Percentiles rank a stretch among this genome's conserved stretches.
phyloP scores from a whole-genome alignment of 2,797 vertebrate genomes.

The Alca torda region DNA sequence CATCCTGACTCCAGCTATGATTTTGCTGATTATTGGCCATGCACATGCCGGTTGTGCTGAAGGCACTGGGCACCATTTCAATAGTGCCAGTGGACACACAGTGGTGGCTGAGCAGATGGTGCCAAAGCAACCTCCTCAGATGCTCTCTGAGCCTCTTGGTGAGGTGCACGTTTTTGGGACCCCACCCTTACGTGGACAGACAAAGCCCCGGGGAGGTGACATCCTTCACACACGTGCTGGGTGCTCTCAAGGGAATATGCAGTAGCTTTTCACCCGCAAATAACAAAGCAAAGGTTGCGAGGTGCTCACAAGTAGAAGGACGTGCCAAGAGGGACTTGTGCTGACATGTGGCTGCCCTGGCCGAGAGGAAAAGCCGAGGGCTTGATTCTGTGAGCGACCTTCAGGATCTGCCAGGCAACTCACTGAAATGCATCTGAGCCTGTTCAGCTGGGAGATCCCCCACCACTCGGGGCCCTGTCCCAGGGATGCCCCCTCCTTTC shows the following conservation, averaged over 20 bases:
- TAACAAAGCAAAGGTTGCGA: background rate
- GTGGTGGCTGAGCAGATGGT: background rate
- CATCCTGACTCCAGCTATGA: background rate
- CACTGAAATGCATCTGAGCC: background rate
- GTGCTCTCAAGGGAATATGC: background rate
- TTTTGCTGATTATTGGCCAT: background rate
- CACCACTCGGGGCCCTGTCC: rapidly evolving
- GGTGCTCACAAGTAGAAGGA: background rate
- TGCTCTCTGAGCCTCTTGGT: background rate
- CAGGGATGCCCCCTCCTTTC: background rate
- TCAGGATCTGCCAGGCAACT: background rate
- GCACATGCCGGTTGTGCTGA: background rate
- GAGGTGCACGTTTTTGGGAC: background rate
- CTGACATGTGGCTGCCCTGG: background rate
- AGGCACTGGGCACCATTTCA: background rate
- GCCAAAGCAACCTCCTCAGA: background rate
- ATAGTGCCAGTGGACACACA: background rate
- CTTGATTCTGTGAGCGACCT: background rate
- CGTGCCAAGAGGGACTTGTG: background rate
- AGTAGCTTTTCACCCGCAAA: background rate
- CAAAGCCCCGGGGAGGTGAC: background rate
- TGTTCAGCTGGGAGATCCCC: background rate
- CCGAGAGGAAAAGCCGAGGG: background rate
- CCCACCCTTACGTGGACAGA: background rate
- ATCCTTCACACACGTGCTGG: background rate